Percentiles rank a stretch among this genome's conserved stretches.
Evolutionary conservation across 2,888 invertebrate species (phyloP).

Genomic region (Flabesymbios commensalis): DNA sequence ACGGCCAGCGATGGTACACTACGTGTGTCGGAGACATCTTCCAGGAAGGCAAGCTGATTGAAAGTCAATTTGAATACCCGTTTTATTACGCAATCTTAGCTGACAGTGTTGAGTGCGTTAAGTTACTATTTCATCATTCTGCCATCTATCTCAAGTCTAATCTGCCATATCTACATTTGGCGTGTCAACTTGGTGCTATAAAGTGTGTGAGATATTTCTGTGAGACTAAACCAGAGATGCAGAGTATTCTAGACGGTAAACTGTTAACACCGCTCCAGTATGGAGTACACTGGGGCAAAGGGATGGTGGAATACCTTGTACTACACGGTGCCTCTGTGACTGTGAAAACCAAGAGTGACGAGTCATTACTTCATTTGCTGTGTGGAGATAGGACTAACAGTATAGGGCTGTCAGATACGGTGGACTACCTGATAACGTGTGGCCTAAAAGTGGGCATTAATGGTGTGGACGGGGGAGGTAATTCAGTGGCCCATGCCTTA

Average conservation of each 20-base stretch:
- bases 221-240: not conserved
- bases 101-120: not conserved
- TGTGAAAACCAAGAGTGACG: not conserved
- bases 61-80: slow-evolving; percentile 1
- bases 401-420: not conserved
- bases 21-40: slow-evolving; percentile 1
- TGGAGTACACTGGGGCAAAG: slow-evolving; percentile 1
- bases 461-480: not conserved
- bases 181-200: not conserved
- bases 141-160: not conserved
- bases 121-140: not conserved
- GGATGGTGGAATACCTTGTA: not conserved
- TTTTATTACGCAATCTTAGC: slow-evolving; percentile 2
- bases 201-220: not conserved
- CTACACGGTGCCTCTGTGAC: slow-evolving; percentile 1
- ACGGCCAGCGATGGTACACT: not conserved
- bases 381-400: not conserved
- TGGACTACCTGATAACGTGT: not conserved
- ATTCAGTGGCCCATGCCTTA: not conserved
- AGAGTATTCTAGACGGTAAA: not conserved
- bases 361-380: not conserved
- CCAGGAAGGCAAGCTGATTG: not conserved
- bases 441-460: not conserved
- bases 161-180: not conserved
- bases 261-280: not conserved